Percentiles rank a stretch among this genome's conserved stretches.
phyloP scores from a whole-genome alignment of 2,888 invertebrate genomes.

The Nineta flava region DNA sequence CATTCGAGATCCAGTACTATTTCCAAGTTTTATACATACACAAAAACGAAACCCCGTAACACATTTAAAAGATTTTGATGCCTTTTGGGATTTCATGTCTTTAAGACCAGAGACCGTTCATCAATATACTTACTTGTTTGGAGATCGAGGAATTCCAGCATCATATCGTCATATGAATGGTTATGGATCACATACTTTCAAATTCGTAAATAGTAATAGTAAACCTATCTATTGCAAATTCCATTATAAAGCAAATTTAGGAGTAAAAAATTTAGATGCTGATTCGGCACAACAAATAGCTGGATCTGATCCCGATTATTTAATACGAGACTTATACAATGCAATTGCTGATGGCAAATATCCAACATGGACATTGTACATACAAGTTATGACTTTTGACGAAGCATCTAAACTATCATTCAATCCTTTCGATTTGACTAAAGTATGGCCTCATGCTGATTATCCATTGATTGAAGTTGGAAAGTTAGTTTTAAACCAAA shows the following conservation, averaged over 20 bases:
- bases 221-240: constrained; percentile 78
- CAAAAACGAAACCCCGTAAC: constrained; percentile 92
- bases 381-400: constrained; percentile 82
- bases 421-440: constrained; percentile 91
- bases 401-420: constrained; percentile 61
- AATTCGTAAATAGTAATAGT: constrained; percentile 37
- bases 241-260: constrained; percentile 85
- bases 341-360: constrained; percentile 59
- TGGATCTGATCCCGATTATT: constrained; percentile 74
- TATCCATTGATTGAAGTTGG: constrained; percentile 83
- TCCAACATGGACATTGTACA: constrained; percentile 65
- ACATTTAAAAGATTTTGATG: constrained; percentile 79
- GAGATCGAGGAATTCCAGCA: constrained; percentile 87
- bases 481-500: constrained; percentile 68
- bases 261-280: constrained; percentile 61
- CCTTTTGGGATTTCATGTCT: constrained; percentile 93
- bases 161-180: constrained; percentile 91
- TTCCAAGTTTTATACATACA: constrained; percentile 92
- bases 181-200: constrained; percentile 89
- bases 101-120: constrained; percentile 78
- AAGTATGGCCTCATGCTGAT: constrained; percentile 79
- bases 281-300: constrained; percentile 55
- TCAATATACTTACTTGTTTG: constrained; percentile 69
- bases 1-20: constrained; percentile 75
- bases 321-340: constrained; percentile 78